Base-by-base conservation (phyloP, 2,797 vertebrate genomes). In the Decapterus maruadsi region DNA sequence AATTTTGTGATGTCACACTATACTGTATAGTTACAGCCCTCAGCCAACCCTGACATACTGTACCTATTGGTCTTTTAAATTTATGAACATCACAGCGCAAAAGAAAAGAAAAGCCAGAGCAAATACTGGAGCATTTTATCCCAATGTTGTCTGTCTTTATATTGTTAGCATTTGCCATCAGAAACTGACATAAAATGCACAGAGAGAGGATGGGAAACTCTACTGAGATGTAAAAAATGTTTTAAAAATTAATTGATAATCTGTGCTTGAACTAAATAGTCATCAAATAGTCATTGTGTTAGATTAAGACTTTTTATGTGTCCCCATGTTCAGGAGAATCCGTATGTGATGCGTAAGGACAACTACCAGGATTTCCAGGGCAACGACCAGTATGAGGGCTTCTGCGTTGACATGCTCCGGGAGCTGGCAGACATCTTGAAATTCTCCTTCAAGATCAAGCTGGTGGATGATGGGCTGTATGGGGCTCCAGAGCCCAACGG, bases 331-430 rank as follows among this genome's bases (percentile, higher is more conserved):
- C 88, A 98, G 97, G 97, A 98, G 83, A 97, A 98, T 85, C 97
- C 97, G 0, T 98, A 98, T 0, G 95, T 98, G 86, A 98, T 98
- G 97, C 96, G 97, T 31, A 95, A 96, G 85, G 93, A 94, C 31
- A 97, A 97, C 85, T 96, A 96, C 90, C 96, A 96, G 90, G 95
- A 96, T 16, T 90, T 96, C 81, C 95, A 95, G 0, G 96, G 96
- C 20, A 95, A 97, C 0, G 96, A 97, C 56, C 97, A 96, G 84
- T 97, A 97, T 0, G 96, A 98, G 82, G 97, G 97, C 1, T 98
- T 98, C 93, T 98, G 97, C 1, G 97, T 98, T 62, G 97, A 98
- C 93, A 97, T 99, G 97, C 94, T 98, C 54, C 94, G 94, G 53
- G 97, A 98, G 82, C 92, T 98, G 64, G 95, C 97, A 0, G 95